These are phyloP conservation scores for Hafferia zeledoni DNA, from an alignment of 2,797 vertebrate species.

Conservation along the genomic window DNA sequence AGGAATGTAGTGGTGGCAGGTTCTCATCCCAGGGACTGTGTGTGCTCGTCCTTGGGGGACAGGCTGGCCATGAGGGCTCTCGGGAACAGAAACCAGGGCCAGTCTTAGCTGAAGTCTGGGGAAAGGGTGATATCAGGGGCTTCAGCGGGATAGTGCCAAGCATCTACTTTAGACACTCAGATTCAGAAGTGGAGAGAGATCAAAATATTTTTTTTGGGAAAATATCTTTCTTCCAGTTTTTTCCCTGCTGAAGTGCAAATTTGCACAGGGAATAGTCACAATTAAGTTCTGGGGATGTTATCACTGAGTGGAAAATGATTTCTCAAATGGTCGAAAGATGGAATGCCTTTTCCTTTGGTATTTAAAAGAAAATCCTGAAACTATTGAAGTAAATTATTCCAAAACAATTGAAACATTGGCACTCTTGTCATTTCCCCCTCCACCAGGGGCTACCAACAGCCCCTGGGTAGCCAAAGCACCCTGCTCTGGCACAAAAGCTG, in stretches of 20 bases:
- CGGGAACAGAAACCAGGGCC: neutral
- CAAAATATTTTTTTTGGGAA: neutral
- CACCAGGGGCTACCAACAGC: accelerated
- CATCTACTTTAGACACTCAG: neutral
- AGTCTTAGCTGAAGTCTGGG: neutral
- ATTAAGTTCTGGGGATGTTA: neutral
- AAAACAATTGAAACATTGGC: neutral
- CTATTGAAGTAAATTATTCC: neutral
- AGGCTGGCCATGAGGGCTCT: neutral
- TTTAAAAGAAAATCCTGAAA: neutral
- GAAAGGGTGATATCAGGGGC: neutral
- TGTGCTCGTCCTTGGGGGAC: accelerated
- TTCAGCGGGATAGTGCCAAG: neutral
- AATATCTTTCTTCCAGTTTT: neutral
- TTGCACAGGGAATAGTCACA: neutral
- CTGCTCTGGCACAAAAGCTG: neutral
- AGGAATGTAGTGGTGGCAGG: neutral
- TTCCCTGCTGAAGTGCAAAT: neutral
- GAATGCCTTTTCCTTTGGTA: neutral
- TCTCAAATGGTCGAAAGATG: neutral
- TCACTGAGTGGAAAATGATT: neutral
- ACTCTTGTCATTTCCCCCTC: accelerated
- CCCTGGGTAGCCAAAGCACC: neutral
- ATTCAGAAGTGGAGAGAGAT: neutral
- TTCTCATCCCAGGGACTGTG: neutral